A percentile compares a stretch with the other conserved stretches of the same genome.
Evolutionary conservation across 2,888 invertebrate species (phyloP).

Genomic region (Scaptodrosophila latifasciaeformis): DNA sequence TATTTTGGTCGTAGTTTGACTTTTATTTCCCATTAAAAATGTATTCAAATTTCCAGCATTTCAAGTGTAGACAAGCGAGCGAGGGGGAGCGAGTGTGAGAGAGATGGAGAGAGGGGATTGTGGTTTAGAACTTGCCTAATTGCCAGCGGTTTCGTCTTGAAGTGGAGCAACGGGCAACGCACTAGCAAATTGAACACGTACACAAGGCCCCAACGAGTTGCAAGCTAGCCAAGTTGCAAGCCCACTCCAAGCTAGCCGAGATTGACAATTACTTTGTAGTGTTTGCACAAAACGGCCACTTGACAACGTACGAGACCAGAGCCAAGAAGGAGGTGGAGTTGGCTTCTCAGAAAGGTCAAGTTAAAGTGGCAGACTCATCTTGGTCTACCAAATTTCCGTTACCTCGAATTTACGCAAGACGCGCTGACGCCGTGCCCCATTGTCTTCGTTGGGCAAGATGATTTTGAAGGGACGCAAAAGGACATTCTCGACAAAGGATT

Average conservation of each 20-base stretch:
- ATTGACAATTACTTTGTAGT: conserved; percentile 43
- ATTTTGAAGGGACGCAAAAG: conserved; percentile 72
- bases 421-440: conserved; percentile 65
- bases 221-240: background rate
- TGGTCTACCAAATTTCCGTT: conserved; percentile 71
- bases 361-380: conserved; percentile 23
- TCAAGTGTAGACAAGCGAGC: conserved; percentile 19
- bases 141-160: too few relatives aligned
- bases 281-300: conserved; percentile 38
- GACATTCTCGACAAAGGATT: conserved; percentile 71
- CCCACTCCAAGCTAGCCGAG: conserved; percentile 9
- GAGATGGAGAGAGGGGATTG: background rate
- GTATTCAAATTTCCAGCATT: too few relatives aligned
- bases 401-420: conserved; percentile 73
- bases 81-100: background rate
- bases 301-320: conserved; percentile 8
- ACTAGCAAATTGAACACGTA: conserved; percentile 66
- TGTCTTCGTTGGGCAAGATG: conserved; percentile 69
- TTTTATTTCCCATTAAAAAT: too few relatives aligned
- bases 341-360: conserved; percentile 47
- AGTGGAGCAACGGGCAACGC: too few relatives aligned
- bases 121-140: too few relatives aligned
- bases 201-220: conserved; percentile 17
- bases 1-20: too few relatives aligned
- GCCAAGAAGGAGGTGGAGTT: background rate